Percentiles rank a stretch among this genome's conserved stretches.
phyloP scores from a whole-genome alignment of 2,797 vertebrate genomes.

The Paguma larvata region DNA sequence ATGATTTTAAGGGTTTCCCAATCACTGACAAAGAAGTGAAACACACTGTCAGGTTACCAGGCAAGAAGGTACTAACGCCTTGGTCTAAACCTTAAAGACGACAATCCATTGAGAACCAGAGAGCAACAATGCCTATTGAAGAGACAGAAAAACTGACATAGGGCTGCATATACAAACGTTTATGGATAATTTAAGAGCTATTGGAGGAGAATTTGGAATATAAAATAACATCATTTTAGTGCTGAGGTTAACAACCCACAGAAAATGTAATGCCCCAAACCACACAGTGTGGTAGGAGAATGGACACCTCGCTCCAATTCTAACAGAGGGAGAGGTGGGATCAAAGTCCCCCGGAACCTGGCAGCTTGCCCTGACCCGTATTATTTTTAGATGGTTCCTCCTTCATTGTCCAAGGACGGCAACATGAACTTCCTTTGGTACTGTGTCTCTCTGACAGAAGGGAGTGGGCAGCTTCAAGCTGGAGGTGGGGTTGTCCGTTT shows the following conservation, averaged over 20 bases:
- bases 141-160: neutral
- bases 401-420: neutral
- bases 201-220: neutral
- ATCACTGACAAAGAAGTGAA: neutral
- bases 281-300: neutral
- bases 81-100: neutral
- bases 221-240: neutral
- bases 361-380: neutral
- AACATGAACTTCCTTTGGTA: neutral
- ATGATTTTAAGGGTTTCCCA: slow-evolving; percentile 33
- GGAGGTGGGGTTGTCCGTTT: neutral
- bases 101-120: neutral
- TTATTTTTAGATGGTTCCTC: neutral
- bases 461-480: neutral
- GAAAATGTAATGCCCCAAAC: neutral
- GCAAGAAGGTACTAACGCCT: neutral
- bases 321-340: neutral
- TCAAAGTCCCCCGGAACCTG: neutral
- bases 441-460: neutral
- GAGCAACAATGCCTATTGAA: neutral
- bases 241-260: neutral
- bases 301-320: neutral
- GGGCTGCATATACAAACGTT: neutral
- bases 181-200: neutral
- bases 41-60: neutral